phyloP scores from a whole-genome alignment of 2,888 invertebrate species.

The Luffia ferchaultella region DNA sequence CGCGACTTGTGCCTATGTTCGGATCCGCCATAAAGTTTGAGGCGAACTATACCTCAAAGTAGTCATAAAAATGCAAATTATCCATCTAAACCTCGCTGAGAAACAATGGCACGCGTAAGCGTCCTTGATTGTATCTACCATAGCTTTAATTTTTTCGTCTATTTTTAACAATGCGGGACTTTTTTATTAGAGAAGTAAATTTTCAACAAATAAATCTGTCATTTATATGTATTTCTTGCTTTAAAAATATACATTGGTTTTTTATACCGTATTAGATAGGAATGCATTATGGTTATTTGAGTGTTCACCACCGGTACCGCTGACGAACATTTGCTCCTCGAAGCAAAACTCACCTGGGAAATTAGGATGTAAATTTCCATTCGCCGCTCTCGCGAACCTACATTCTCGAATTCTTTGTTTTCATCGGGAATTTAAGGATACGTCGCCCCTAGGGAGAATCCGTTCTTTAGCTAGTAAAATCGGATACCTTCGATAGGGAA shows the following conservation, averaged over 20 bases:
- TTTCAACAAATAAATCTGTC: no score
- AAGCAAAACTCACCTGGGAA: slow-evolving; percentile 49
- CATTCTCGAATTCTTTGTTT: slow-evolving; percentile 58
- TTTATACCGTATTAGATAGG: no score
- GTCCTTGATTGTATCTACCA: no score
- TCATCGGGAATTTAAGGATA: slow-evolving; percentile 57
- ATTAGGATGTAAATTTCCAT: slow-evolving; percentile 65
- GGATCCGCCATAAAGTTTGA: no score
- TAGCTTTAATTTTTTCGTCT: no score
- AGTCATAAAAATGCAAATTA: not conserved
- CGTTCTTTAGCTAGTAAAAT: not conserved
- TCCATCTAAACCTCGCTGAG: not conserved
- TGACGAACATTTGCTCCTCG: slow-evolving; percentile 23
- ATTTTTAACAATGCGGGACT: no score
- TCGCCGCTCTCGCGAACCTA: slow-evolving; percentile 44
- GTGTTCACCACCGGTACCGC: slow-evolving; percentile 20
- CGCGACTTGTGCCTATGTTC: no score
- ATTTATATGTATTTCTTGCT: no score
- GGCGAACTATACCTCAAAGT: no score
- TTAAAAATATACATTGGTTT: no score
- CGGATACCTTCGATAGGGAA: slow-evolving; percentile 21
- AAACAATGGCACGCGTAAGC: not conserved
- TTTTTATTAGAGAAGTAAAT: no score
- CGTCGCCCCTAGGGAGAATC: slow-evolving; percentile 29
- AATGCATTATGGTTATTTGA: not conserved